Conservation (phyloP, 2,113 vertebrate species). For the Okapia johnstoni region DNA sequence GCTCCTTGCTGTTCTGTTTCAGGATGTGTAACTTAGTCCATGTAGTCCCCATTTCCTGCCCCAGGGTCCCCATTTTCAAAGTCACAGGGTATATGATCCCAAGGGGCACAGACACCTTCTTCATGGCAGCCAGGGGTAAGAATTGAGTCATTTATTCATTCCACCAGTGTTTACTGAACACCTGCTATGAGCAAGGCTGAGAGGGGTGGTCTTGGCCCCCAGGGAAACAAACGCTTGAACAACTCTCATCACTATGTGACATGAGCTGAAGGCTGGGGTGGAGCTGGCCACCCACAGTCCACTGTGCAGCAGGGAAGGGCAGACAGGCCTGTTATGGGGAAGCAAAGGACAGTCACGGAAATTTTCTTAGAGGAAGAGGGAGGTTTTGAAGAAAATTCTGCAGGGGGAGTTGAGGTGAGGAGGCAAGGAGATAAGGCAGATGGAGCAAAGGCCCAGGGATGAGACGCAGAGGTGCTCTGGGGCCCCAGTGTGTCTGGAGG, state of each 20-base stretch:
- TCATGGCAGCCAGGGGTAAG: neutral
- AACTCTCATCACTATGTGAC: neutral
- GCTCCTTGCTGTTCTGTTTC: neutral
- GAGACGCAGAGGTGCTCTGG: neutral
- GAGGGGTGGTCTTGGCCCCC: neutral
- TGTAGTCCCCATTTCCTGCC: neutral
- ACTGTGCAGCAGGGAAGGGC: neutral
- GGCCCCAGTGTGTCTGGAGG: neutral
- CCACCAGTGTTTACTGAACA: neutral
- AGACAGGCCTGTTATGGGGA: neutral
- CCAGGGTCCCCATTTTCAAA: neutral
- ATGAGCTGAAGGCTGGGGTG: neutral
- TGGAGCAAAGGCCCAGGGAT: neutral
- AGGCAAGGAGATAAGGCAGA: neutral
- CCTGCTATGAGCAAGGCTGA: neutral
- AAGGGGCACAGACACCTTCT: neutral
- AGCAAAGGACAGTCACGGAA: neutral
- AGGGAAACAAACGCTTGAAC: neutral
- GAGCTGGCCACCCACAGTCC: rapidly evolving
- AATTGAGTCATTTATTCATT: neutral
- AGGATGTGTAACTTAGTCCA: neutral
- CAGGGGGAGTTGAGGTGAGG: neutral
- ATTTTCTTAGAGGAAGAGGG: neutral
- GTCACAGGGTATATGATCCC: neutral
- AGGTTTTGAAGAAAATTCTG: neutral